Evolutionary conservation across 2,113 vertebrate species (phyloP).

Genomic region (Ctenomys sociabilis): DNA sequence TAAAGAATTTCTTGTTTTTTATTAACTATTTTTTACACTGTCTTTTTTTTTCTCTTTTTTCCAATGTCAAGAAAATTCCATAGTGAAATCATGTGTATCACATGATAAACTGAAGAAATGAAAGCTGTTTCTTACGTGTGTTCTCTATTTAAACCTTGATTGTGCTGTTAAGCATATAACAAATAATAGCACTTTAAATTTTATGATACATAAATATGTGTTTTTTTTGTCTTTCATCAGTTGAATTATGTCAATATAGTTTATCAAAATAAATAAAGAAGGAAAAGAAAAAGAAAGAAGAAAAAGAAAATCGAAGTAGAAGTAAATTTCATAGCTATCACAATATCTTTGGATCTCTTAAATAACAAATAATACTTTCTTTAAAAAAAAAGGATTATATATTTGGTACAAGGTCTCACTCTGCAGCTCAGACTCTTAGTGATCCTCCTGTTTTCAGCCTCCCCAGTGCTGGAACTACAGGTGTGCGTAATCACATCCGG

Average conservation of each 20-base stretch:
- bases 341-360: background rate
- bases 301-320: constrained; percentile 25
- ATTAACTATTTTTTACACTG: constrained; percentile 72
- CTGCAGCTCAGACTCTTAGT: too few species aligned
- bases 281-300: background rate
- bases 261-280: background rate
- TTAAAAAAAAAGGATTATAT: too few species aligned
- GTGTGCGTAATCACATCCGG: too few species aligned
- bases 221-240: constrained; percentile 66
- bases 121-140: constrained; percentile 73
- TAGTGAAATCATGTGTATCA: constrained; percentile 69
- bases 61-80: constrained; percentile 26
- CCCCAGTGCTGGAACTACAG: too few species aligned
- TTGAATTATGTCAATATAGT: constrained; percentile 65
- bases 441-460: too few species aligned
- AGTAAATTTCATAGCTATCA: background rate
- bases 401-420: too few species aligned
- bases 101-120: constrained; percentile 77
- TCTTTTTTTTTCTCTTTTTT: constrained; percentile 66
- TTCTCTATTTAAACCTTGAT: constrained; percentile 79
- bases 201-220: constrained; percentile 56
- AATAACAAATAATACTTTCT: background rate
- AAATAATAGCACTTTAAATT: background rate
- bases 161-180: constrained; percentile 66
- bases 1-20: background rate